phyloP scores from a whole-genome alignment of 2,113 vertebrate genomes.

The Elgaria multicarinata region DNA sequence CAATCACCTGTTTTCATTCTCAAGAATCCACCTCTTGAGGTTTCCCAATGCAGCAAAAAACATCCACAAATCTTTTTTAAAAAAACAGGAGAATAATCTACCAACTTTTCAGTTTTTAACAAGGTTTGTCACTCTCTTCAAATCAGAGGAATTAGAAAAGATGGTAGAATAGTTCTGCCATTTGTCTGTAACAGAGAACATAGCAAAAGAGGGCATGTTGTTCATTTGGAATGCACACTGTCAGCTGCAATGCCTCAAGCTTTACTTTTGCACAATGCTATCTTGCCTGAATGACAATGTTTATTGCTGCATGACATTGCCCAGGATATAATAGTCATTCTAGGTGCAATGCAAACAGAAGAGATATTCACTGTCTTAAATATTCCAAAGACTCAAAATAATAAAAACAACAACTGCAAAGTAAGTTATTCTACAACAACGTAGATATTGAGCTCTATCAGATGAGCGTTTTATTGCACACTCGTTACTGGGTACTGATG shows the following conservation, averaged over 20 bases:
- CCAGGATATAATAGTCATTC: not conserved
- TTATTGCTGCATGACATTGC: not conserved
- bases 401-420: not conserved
- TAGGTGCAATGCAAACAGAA: not conserved
- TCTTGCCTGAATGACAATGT: constrained; percentile 1
- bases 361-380: not conserved
- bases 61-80: not conserved
- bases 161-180: not conserved
- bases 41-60: not conserved
- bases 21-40: not conserved
- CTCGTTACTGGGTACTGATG: too few species aligned
- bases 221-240: not conserved
- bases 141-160: not conserved
- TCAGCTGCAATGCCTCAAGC: constrained; percentile 3
- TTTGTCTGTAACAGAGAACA: constrained; percentile 1
- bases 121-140: not conserved
- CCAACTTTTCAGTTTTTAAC: not conserved
- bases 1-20: not conserved
- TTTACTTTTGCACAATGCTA: not conserved
- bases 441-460: too few species aligned
- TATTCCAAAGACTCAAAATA: not conserved
- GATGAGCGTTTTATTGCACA: too few species aligned
- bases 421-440: not conserved
- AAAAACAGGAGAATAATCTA: not conserved
- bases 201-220: not conserved